Conservation (phyloP, 1,140 invertebrate species). For the Grapholita molesta region DNA sequence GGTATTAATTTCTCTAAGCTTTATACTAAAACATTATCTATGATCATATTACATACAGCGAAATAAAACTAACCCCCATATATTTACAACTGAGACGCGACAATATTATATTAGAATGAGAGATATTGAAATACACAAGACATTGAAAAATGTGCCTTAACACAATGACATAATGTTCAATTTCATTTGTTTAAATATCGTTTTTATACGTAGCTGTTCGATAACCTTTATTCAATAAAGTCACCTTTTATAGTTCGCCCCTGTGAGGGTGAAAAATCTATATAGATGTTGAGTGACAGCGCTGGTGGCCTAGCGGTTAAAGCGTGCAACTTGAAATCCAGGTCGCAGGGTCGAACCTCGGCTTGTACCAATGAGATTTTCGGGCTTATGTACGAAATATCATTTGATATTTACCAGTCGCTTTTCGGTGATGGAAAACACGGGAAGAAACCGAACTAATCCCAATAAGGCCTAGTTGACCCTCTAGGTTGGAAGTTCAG, state of each 20-base stretch:
- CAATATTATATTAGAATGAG: constrained; percentile 14
- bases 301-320: too few relatives aligned
- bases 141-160: neutral
- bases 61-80: constrained; percentile 9
- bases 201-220: neutral
- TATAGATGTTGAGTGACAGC: neutral
- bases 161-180: neutral
- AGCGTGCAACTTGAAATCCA: too few relatives aligned
- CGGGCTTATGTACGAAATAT: too few relatives aligned
- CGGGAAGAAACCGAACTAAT: too few relatives aligned
- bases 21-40: too few relatives aligned
- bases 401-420: too few relatives aligned
- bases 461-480: too few relatives aligned
- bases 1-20: too few relatives aligned
- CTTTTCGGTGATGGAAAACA: too few relatives aligned
- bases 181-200: neutral
- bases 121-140: neutral
- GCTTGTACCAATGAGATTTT: too few relatives aligned
- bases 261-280: neutral
- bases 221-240: constrained; percentile 9
- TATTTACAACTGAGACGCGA: constrained; percentile 12
- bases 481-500: too few relatives aligned
- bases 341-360: too few relatives aligned
- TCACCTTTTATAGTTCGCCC: neutral
- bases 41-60: neutral